These are phyloP conservation scores for Cryptops parisi DNA, from an alignment of 2,888 invertebrate species.

Conservation along the genomic window DNA sequence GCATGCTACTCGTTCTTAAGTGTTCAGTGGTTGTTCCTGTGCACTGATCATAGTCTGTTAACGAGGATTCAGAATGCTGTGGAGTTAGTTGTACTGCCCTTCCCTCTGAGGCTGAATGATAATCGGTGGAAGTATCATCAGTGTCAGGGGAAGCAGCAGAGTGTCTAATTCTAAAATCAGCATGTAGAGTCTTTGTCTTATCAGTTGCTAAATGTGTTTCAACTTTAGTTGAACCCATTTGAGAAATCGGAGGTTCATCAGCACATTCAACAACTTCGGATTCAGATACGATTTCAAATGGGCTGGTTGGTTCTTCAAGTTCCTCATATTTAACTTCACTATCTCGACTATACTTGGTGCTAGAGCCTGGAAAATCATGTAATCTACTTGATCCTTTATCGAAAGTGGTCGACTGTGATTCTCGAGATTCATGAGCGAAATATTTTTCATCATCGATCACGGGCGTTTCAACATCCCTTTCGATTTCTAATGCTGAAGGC, in stretches of 20 bases:
- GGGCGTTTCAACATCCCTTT: slow-evolving; percentile 30
- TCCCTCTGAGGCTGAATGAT: slow-evolving; percentile 9
- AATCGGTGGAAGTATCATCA: slow-evolving; percentile 1
- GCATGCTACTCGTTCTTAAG: neutral
- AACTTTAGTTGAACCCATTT: neutral
- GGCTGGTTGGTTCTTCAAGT: slow-evolving; percentile 14
- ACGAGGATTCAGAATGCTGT: slow-evolving; percentile 4
- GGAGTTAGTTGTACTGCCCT: neutral
- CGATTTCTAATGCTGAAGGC: slow-evolving; percentile 67
- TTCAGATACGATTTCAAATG: slow-evolving; percentile 26
- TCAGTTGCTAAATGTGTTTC: neutral
- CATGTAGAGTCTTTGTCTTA: neutral
- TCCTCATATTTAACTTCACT: slow-evolving; percentile 3
- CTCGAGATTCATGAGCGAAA: slow-evolving; percentile 18
- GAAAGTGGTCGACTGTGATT: slow-evolving; percentile 29
- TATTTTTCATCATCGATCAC: slow-evolving; percentile 35
- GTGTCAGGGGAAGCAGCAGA: neutral
- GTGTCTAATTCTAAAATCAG: neutral
- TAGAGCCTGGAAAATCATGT: neutral
- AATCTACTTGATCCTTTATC: slow-evolving; percentile 14
- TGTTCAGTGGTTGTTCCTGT: neutral
- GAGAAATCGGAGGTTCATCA: slow-evolving; percentile 19
- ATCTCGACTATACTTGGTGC: neutral
- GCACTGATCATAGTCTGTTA: neutral
- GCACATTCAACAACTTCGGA: slow-evolving; percentile 22